phyloP scores from a whole-genome alignment of 2,888 invertebrate genomes.

The Idaea aversata region DNA sequence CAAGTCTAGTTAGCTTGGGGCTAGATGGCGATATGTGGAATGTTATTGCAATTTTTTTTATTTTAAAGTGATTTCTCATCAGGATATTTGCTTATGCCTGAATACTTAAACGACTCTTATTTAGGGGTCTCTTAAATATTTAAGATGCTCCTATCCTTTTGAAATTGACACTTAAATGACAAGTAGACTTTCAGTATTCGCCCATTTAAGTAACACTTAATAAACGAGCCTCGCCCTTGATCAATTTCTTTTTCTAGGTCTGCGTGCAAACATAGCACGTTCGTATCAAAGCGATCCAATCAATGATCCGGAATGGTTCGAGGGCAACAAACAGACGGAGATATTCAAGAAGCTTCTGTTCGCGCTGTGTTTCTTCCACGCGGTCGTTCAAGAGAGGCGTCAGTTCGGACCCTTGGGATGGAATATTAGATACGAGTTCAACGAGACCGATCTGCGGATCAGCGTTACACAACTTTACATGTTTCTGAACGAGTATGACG shows the following conservation, averaged over 20 bases:
- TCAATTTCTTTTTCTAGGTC: slow-evolving; percentile 49
- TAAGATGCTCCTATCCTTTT: too few relatives aligned
- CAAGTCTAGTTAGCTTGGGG: too few relatives aligned
- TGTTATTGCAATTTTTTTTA: too few relatives aligned
- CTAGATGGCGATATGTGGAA: too few relatives aligned
- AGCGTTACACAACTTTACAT: slow-evolving; percentile 93
- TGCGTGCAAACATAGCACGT: slow-evolving; percentile 91
- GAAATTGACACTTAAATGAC: too few relatives aligned
- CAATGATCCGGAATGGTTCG: slow-evolving; percentile 92
- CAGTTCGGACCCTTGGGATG: slow-evolving; percentile 97
- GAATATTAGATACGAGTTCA: slow-evolving; percentile 98
- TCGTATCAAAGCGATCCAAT: slow-evolving; percentile 93
- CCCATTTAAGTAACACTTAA: too few relatives aligned
- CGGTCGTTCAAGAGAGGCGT: slow-evolving; percentile 92
- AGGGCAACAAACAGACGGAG: slow-evolving; percentile 87
- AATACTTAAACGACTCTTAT: too few relatives aligned
- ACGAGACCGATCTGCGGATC: slow-evolving; percentile 95
- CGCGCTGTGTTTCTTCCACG: slow-evolving; percentile 96
- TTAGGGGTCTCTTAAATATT: too few relatives aligned
- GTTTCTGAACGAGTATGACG: slow-evolving; percentile 89
- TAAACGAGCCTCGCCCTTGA: background rate
- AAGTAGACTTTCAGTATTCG: too few relatives aligned
- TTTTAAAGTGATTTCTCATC: too few relatives aligned
- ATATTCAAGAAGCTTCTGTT: slow-evolving; percentile 92
- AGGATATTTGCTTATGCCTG: too few relatives aligned